These are phyloP conservation scores for Lithobates pipiens DNA, from an alignment of 2,797 vertebrate species.

Conservation along the genomic window DNA sequence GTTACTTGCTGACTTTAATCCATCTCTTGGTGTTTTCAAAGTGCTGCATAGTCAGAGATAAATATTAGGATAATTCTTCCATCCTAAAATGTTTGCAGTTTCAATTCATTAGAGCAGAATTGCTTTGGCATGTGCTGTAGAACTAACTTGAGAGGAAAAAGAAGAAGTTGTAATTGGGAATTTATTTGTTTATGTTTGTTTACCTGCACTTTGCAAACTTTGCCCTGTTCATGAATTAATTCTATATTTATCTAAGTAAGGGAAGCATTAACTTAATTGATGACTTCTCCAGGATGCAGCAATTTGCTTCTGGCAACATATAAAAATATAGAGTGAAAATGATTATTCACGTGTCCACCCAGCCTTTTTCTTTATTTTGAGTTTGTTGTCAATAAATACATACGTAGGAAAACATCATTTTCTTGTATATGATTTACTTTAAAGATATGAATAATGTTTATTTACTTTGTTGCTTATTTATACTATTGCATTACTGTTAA, in stretches of 20 bases:
- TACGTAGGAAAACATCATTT: no score
- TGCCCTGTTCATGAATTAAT: not conserved
- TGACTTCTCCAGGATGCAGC: not conserved
- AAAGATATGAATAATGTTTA: no score
- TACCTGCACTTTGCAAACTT: conserved; percentile 21
- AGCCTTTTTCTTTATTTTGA: not conserved
- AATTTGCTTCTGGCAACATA: not conserved
- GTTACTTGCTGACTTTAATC: conserved; percentile 5
- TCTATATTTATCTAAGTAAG: not conserved
- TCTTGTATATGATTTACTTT: no score
- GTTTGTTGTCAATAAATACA: no score
- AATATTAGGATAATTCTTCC: conserved; percentile 16
- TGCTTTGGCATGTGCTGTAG: not conserved
- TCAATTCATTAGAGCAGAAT: not conserved
- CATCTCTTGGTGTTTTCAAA: not conserved
- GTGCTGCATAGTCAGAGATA: not conserved
- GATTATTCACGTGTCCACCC: not conserved
- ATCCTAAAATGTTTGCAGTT: conserved; percentile 13
- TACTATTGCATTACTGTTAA: no score
- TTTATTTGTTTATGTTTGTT: conserved; percentile 26
- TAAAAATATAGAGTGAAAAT: not conserved
- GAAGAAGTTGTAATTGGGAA: not conserved
- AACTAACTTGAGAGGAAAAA: conserved; percentile 25
- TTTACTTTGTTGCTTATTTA: no score
- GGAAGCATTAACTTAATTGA: not conserved